Evolutionary conservation across 2,113 vertebrate species (phyloP).

Genomic region (Haemorhous mexicanus): DNA sequence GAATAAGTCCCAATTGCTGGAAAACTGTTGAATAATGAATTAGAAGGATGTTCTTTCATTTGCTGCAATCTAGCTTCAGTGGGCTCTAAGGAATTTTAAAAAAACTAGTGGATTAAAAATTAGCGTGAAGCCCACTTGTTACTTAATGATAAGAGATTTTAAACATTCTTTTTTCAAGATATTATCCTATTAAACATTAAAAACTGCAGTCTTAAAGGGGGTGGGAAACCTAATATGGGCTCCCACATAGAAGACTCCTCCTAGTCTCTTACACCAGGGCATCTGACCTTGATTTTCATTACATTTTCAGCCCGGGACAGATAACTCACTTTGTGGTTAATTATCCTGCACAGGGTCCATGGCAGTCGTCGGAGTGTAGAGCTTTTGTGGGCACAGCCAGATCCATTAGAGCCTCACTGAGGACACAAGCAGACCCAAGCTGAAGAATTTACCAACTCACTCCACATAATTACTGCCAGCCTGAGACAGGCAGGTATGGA

Average conservation of each 20-base stretch:
- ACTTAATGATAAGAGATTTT: background rate
- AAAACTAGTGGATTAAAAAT: background rate
- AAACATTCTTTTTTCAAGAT: background rate
- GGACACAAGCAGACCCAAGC: background rate
- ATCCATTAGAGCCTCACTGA: slow-evolving; percentile 55
- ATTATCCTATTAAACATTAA: background rate
- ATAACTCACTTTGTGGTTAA: slow-evolving; percentile 69
- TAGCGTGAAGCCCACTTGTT: fast-evolving
- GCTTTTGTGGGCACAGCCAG: slow-evolving; percentile 35
- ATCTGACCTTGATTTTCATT: slow-evolving; percentile 37
- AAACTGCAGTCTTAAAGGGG: background rate
- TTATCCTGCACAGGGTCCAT: slow-evolving; percentile 5
- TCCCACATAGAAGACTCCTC: background rate
- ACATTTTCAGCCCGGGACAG: background rate
- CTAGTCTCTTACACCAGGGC: background rate
- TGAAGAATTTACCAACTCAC: slow-evolving; percentile 18
- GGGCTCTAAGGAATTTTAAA: background rate
- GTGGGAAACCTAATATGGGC: background rate
- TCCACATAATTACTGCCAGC: slow-evolving; percentile 18
- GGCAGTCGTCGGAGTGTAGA: slow-evolving; percentile 22
- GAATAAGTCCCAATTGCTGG: background rate
- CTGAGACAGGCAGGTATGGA: background rate
- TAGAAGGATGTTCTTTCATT: background rate
- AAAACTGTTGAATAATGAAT: background rate
- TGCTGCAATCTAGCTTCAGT: background rate